Evolutionary conservation across 2,797 vertebrate species (phyloP).

Genomic region (Enteromius paludinosus): DNA sequence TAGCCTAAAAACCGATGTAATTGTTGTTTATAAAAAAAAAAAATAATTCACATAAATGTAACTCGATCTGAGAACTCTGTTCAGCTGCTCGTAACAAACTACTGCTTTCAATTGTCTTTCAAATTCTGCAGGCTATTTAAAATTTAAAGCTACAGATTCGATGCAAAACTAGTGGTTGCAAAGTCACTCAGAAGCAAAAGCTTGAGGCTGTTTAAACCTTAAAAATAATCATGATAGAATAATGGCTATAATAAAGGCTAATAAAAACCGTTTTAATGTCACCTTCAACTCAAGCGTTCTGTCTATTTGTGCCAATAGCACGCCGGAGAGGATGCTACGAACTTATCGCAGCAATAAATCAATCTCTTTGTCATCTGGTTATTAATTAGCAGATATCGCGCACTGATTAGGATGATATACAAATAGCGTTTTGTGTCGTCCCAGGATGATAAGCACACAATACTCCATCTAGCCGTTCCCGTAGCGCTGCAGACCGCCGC

Average conservation of each 20-base stretch:
- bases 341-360: conserved; percentile 44
- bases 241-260: too few relatives aligned
- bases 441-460: conserved; percentile 11
- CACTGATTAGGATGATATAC: conserved; percentile 20
- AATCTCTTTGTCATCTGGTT: conserved; percentile 18
- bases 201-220: neutral
- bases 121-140: neutral
- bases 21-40: neutral
- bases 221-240: neutral
- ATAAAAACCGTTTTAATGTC: neutral
- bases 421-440: conserved; percentile 17
- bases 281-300: neutral
- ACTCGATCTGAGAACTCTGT: neutral
- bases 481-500: conserved; percentile 65
- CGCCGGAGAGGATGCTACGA: conserved; percentile 8
- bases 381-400: conserved; percentile 18
- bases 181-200: conserved; percentile 1
- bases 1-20: neutral
- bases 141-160: neutral
- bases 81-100: neutral
- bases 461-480: conserved; percentile 4
- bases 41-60: neutral
- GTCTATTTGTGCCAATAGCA: neutral
- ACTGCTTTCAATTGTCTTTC: neutral
- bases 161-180: neutral